Base-by-base conservation (phyloP, 1,140 invertebrate genomes). In the Calephelis virginiensis region DNA sequence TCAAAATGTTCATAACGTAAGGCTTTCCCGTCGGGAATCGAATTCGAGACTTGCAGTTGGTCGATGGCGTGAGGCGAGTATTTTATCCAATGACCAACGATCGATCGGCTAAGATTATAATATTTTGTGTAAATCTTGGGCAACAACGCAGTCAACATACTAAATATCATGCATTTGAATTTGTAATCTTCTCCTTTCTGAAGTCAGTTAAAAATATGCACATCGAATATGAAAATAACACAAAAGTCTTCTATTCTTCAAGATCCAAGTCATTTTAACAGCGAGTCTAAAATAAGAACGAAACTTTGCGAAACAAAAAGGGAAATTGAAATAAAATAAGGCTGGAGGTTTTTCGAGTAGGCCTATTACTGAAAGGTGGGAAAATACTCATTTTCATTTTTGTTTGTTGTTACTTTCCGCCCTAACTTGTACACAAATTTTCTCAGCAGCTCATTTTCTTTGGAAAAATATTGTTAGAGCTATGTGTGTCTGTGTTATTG, bases 301-400 rank as follows among this genome's bases (percentile, higher is more conserved):
- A 73, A 85, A 82, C 73, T 80, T 81, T 68, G 69, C 28, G 5
- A 59, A 77, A 80, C 70, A 76, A 76, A 61, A 61, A 71, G 69
- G 71, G 67, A 77, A 81, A 81, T 79, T 78, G 82, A 84, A 86
- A 82, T 83, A 84, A 88, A 86, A 77, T 74, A 77, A 80, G 70
- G 73, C 69, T 71, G 74, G 69, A 64, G 64, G 67, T 74, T 75
- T 78, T 76, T 74, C 71, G 66, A 70, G 65, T 67, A 61, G 69
- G 76, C 84, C 83, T 82, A 82, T 80, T 78, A 78, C 65, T 63
- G 63, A 53, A 46, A 80, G 72, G 71, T 76, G 81, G 75, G 75
- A 73, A 75, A 74, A 83, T 72, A 76, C 68, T 66, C 66, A 50
- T 71, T 62, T 67, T 71, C 69, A 73, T 68, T 28, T 28, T 28